These are phyloP conservation scores for Rhimphoctona megacephalus DNA, from an alignment of 2,888 invertebrate species.

Conservation along the genomic window DNA sequence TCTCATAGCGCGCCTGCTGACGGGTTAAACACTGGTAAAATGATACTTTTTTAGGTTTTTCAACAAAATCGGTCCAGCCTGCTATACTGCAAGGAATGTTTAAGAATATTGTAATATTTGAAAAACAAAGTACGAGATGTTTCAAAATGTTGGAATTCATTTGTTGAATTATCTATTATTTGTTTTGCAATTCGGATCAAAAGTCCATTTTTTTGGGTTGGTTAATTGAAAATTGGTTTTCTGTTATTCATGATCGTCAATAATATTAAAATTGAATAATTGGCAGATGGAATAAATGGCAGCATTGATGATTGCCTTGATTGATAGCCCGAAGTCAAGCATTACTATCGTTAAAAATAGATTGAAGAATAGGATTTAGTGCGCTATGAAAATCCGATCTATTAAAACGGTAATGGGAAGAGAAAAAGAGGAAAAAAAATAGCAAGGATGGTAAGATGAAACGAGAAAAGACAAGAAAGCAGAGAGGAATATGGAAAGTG, in stretches of 20 bases:
- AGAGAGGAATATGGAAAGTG: conserved; percentile 56
- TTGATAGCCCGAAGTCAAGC: not conserved
- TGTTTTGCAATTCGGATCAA: not conserved
- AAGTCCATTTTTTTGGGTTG: not conserved
- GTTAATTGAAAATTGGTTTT: not conserved
- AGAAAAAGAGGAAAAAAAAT: conserved; percentile 23
- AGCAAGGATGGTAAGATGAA: not conserved
- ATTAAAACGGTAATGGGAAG: not conserved
- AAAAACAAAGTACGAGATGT: too few species aligned
- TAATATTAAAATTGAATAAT: not conserved
- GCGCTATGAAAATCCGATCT: conserved; percentile 4
- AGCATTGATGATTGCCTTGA: not conserved
- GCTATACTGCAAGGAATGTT: too few species aligned
- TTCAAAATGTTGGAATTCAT: not conserved
- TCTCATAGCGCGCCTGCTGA: too few species aligned
- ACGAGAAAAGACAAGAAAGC: conserved; percentile 38
- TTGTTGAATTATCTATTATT: not conserved
- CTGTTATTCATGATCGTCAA: not conserved
- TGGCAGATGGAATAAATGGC: not conserved
- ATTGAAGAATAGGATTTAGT: conserved; percentile 4
- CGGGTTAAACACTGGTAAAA: too few species aligned
- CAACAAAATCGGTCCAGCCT: too few species aligned
- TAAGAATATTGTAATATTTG: too few species aligned
- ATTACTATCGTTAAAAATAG: not conserved
- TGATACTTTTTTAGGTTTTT: too few species aligned